Base-by-base conservation (phyloP, 53 echinoderm and acorn worm genomes). In the Stichopus horrens region DNA sequence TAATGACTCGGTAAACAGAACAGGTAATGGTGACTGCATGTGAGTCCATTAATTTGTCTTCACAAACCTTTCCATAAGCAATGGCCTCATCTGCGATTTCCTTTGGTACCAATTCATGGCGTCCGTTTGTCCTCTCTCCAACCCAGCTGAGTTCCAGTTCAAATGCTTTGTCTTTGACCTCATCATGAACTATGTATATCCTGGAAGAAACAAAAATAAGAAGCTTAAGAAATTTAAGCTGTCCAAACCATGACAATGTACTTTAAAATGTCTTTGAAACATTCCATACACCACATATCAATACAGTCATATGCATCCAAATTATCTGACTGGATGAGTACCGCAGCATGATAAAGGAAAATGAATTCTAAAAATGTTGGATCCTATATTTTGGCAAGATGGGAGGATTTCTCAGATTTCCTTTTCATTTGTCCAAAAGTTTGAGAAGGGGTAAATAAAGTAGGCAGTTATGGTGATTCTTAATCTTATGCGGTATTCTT, bases 131-230 rank as follows among this genome's bases (percentile, higher is more conserved):
- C 57, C 92, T 88, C 86, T 94, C 94, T 13, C 95, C 97, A 8
- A 95, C 97, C 98, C 98, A 95, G 86, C 98, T 97, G 23, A 97
- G 93, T 87, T 95, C 95, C 74, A 97, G 78, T 89, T 95, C 95
- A 94, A 97, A 97, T 21, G 91, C 94, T 82, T 97, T 97, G 89
- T 97, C 98, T 78, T 97, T 97, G 52, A 97, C 93, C 89, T 97
- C 98, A 67, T 97, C 98, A 87, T 97, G 98, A 23, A 97, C 98
- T 54, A 95, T 89, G 87, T 97, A 92, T 57, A 97, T 93, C 73
- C 98, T 97, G 74, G 21, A 74, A 7, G 1, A 37, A 37, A 88
- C 55, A 21, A 76, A 87, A 73, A 82, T 21, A 1, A 56, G 0
- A 4, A 53, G 4, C 1, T 53, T 1, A 2, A 18, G 1, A 21